phyloP scores from a whole-genome alignment of 2,888 invertebrate genomes.

The Zaprionus bogoriensis region DNA sequence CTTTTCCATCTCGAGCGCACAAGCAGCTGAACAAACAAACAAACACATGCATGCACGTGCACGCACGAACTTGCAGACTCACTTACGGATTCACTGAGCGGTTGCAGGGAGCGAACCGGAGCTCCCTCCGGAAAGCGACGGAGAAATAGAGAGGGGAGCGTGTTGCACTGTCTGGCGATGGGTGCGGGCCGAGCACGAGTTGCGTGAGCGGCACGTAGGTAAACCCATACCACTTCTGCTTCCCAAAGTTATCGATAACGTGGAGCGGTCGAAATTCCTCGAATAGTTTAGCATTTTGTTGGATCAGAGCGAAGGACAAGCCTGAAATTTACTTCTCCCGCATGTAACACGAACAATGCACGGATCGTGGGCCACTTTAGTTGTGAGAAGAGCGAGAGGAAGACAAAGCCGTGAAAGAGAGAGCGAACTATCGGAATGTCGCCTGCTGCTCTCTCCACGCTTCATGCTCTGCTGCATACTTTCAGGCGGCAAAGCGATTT shows the following conservation, averaged over 20 bases:
- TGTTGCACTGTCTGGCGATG: background rate
- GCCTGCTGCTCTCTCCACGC: conserved; percentile 48
- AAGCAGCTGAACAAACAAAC: conserved; percentile 27
- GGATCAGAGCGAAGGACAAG: background rate
- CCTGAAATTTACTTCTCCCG: background rate
- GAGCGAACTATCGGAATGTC: conserved; percentile 56
- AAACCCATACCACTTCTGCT: no score
- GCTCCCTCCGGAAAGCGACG: background rate
- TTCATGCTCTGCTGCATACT: conserved; percentile 72
- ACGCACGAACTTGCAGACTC: conserved; percentile 15
- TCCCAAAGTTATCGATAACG: background rate
- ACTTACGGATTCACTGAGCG: conserved; percentile 17
- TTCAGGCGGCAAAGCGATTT: conserved; percentile 75
- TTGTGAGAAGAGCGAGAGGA: background rate
- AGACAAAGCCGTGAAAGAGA: background rate
- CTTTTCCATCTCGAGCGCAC: conserved; percentile 73
- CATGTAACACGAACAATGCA: conserved; percentile 29
- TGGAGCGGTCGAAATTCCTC: no score
- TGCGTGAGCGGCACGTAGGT: no score
- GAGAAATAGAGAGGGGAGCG: background rate
- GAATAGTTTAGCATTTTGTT: no score
- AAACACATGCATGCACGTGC: conserved; percentile 10
- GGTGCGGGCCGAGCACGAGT: background rate
- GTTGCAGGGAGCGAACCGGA: background rate
- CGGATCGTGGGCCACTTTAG: conserved; percentile 27